A percentile compares a stretch with the other conserved stretches of the same genome.
These are phyloP conservation scores for Acestrorhynchus altus DNA, from an alignment of 2,797 vertebrate genomes.

Conservation along the genomic window DNA sequence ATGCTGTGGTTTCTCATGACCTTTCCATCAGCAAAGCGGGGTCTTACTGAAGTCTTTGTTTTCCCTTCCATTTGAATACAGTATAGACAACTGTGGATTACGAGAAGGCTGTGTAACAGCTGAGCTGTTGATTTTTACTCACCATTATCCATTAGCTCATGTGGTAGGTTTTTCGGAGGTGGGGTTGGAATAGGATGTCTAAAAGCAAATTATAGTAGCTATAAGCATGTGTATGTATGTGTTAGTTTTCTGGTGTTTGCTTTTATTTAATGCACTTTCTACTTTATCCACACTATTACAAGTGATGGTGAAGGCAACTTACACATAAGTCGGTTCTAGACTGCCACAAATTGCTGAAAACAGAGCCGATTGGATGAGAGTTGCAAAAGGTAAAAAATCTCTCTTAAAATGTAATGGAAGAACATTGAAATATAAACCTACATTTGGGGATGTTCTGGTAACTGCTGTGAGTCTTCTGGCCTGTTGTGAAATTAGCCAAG, in stretches of 20 bases:
- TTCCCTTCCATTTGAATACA: constrained; percentile 27
- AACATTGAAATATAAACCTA: constrained; percentile 8
- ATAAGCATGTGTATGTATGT: neutral
- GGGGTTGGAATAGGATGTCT: constrained; percentile 44
- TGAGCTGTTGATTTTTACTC: constrained; percentile 6
- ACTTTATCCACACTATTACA: neutral
- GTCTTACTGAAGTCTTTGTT: constrained; percentile 7
- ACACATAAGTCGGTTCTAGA: constrained; percentile 63
- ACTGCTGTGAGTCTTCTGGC: constrained; percentile 7
- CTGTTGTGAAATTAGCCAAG: neutral
- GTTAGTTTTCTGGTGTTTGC: no score
- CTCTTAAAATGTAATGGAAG: neutral
- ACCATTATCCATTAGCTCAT: constrained; percentile 9
- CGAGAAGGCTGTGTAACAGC: neutral
- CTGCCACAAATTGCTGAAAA: constrained; percentile 13
- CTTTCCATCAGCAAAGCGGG: constrained; percentile 18
- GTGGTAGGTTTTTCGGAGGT: neutral
- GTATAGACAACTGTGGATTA: neutral
- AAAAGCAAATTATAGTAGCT: constrained; percentile 7
- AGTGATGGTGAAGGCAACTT: constrained; percentile 31
- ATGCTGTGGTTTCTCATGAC: constrained; percentile 42
- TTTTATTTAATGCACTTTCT: neutral
- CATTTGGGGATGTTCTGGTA: constrained; percentile 44
- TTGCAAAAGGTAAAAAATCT: neutral
- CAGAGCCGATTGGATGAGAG: neutral